Conservation (phyloP, 2,113 vertebrate species). For the Sus scrofa region T2T-Sscrofa CM000814.6:143561001-143561500, state of each 20-base stretch:
- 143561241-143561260: not conserved
- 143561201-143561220: not conserved
- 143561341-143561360: not conserved
- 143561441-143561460: not conserved
- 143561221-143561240: not conserved
- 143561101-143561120: not conserved
- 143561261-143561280: not conserved
- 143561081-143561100: no score
- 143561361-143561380: accelerated
- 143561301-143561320: not conserved
- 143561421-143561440: not conserved
- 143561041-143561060: not conserved
- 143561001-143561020: not conserved
- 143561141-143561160: not conserved
- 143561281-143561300: not conserved
- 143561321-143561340: not conserved
- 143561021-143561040: accelerated
- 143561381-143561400: accelerated
- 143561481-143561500: not conserved
- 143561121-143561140: no score
- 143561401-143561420: not conserved
- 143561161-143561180: no score
- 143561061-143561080: no score
- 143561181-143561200: accelerated
- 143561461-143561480: no score